phyloP scores from a whole-genome alignment of 2,888 invertebrate species.

The Sphecodes monilicornis region DNA sequence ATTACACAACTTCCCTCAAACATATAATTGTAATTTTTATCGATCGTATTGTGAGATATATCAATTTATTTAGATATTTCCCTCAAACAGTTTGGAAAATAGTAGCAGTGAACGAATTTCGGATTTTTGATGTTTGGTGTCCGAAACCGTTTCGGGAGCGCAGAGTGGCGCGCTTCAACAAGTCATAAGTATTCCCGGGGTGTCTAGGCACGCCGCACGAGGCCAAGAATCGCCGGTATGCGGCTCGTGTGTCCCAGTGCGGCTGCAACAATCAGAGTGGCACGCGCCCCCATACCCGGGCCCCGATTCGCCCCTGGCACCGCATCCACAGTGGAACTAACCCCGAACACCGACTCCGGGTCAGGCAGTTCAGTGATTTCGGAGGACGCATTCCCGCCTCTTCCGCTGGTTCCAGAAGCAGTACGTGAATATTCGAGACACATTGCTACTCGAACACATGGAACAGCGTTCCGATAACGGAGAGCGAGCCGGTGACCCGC shows the following conservation, averaged over 20 bases:
- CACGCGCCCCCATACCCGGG: slow-evolving; percentile 72
- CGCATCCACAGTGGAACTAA: slow-evolving; percentile 55
- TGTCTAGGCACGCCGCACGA: slow-evolving; percentile 73
- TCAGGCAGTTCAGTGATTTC: slow-evolving; percentile 49
- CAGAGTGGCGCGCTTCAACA: slow-evolving; percentile 22
- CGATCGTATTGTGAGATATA: too few species aligned
- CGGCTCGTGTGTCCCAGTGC: slow-evolving; percentile 73
- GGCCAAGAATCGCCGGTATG: slow-evolving; percentile 78
- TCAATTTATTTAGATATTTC: too few species aligned
- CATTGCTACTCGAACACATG: not conserved
- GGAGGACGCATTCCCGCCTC: slow-evolving; percentile 46
- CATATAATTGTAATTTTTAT: too few species aligned
- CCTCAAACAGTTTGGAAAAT: not conserved
- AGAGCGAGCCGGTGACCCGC: not conserved
- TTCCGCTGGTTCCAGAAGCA: slow-evolving; percentile 13
- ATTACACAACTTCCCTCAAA: too few species aligned
- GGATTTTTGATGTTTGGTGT: not conserved
- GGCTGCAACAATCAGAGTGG: slow-evolving; percentile 76
- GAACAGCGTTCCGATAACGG: not conserved
- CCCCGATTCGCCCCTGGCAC: slow-evolving; percentile 32
- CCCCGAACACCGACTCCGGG: slow-evolving; percentile 44
- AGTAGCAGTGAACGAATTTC: not conserved
- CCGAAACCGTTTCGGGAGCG: not conserved
- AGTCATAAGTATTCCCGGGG: slow-evolving; percentile 74
- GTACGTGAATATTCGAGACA: slow-evolving; percentile 35